Evolutionary conservation across 1,140 invertebrate species (phyloP).

Genomic region (Hydropsyche tenuis): DNA sequence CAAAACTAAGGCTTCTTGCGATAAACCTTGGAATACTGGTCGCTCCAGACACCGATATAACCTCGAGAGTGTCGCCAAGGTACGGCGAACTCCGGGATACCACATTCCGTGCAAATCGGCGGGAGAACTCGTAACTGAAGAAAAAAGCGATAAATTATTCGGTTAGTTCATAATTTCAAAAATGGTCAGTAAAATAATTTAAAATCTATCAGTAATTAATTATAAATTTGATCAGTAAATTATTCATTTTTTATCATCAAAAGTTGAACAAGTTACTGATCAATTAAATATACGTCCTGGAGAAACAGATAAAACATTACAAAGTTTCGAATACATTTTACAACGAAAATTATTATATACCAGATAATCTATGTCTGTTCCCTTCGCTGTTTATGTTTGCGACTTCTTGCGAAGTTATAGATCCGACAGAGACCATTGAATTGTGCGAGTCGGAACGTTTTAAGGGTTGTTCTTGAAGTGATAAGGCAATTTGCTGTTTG

Average conservation of each 20-base stretch:
- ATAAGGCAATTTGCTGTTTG: constrained; percentile 78
- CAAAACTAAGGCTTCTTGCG: constrained; percentile 90
- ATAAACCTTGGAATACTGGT: constrained; percentile 94
- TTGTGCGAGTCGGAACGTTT: constrained; percentile 71
- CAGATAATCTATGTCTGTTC: constrained; percentile 44
- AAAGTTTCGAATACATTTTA: too few relatives aligned
- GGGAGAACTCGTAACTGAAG: constrained; percentile 71
- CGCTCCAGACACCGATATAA: constrained; percentile 94
- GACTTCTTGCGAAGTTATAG: constrained; percentile 69
- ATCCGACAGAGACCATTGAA: constrained; percentile 71
- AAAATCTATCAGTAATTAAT: too few relatives aligned
- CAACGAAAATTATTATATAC: background rate
- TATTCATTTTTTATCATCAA: too few relatives aligned
- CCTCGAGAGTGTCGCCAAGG: constrained; percentile 92
- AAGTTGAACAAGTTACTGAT: too few relatives aligned
- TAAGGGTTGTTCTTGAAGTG: constrained; percentile 68
- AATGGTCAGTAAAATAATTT: too few relatives aligned
- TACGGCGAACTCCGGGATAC: constrained; percentile 96
- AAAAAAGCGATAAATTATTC: too few relatives aligned
- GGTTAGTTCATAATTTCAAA: too few relatives aligned
- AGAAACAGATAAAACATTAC: too few relatives aligned
- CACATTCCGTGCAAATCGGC: constrained; percentile 99
- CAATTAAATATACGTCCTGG: too few relatives aligned
- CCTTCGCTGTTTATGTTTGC: constrained; percentile 63
- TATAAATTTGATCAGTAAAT: too few relatives aligned